phyloP scores from a whole-genome alignment of 2,113 vertebrate species.

The Poecilia latipinna region DNA sequence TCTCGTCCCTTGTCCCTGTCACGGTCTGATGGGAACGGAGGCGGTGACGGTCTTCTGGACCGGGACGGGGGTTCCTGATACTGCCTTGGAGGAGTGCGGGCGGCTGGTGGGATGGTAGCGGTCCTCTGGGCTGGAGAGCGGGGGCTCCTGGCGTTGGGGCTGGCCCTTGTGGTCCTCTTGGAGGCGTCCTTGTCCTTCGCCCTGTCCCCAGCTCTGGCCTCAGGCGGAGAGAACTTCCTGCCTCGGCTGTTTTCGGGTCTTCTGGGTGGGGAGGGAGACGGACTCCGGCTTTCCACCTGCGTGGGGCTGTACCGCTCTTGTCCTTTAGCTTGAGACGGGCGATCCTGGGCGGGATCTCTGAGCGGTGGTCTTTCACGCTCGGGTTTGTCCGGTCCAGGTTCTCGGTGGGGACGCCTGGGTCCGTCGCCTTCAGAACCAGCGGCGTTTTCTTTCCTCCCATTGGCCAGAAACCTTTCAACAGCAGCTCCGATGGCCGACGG shows the following conservation, averaged over 20 bases:
- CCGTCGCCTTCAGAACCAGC: slow-evolving; percentile 5
- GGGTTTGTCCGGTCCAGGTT: slow-evolving; percentile 21
- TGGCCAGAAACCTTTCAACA: slow-evolving; percentile 53
- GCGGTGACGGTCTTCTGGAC: slow-evolving; percentile 62
- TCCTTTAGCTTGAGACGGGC: slow-evolving; percentile 14
- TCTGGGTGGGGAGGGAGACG: slow-evolving; percentile 42
- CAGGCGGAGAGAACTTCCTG: slow-evolving; percentile 44
- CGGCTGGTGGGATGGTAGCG: slow-evolving; percentile 23
- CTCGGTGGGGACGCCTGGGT: slow-evolving; percentile 18
- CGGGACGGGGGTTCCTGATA: slow-evolving; percentile 68
- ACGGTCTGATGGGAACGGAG: slow-evolving; percentile 48
- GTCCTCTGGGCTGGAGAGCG: slow-evolving; percentile 44
- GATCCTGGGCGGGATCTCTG: slow-evolving; percentile 19
- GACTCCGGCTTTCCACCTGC: slow-evolving; percentile 59
- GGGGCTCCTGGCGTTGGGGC: slow-evolving; percentile 42
- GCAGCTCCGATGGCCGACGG: slow-evolving; percentile 42
- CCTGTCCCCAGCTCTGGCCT: slow-evolving; percentile 26
- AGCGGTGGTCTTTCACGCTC: slow-evolving; percentile 41
- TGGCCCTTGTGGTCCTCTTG: slow-evolving; percentile 13
- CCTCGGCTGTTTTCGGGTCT: slow-evolving; percentile 21
- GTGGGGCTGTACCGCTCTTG: slow-evolving; percentile 73
- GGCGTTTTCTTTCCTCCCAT: slow-evolving; percentile 39
- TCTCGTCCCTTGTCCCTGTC: slow-evolving; percentile 47
- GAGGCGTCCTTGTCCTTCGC: slow-evolving; percentile 23
- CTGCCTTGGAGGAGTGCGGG: slow-evolving; percentile 75